Percentiles rank a stretch among this genome's conserved stretches.
These are phyloP conservation scores for Trichopoda pennipes DNA, from an alignment of 2,888 invertebrate species.

Conservation along the genomic window DNA sequence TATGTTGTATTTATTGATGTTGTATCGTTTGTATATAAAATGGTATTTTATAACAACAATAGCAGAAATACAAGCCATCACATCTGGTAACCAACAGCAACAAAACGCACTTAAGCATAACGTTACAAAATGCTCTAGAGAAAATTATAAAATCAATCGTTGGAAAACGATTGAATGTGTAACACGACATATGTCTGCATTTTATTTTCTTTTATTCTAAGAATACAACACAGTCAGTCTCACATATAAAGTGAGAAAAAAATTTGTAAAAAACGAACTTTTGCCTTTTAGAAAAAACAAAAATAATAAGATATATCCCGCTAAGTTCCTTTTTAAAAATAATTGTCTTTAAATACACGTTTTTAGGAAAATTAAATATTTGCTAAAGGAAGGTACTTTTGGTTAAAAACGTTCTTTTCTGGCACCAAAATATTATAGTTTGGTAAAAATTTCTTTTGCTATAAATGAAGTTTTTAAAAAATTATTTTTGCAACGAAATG, in stretches of 20 bases:
- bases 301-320: too few species aligned
- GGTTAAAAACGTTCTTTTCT: neutral
- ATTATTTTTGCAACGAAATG: too few species aligned
- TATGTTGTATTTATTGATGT: neutral
- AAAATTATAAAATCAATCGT: constrained; percentile 71
- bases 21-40: constrained; percentile 12
- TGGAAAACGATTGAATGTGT: constrained; percentile 65
- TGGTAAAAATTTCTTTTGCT: too few species aligned
- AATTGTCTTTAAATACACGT: too few species aligned
- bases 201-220: constrained; percentile 2
- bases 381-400: neutral
- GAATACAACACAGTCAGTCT: too few species aligned
- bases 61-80: constrained; percentile 5
- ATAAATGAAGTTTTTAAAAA: too few species aligned
- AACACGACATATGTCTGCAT: constrained; percentile 23
- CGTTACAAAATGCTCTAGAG: constrained; percentile 69
- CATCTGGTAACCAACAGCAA: constrained; percentile 20
- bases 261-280: too few species aligned
- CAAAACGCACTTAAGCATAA: constrained; percentile 64
- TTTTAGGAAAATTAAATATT: too few species aligned
- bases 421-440: neutral
- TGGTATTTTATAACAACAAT: neutral
- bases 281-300: too few species aligned
- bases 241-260: neutral
- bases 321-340: too few species aligned